Evolutionary conservation across 2,797 vertebrate genomes (phyloP), one percentile per base, ranked within the genome.

Genomic region (Rhynchotus rufescens): DNA sequence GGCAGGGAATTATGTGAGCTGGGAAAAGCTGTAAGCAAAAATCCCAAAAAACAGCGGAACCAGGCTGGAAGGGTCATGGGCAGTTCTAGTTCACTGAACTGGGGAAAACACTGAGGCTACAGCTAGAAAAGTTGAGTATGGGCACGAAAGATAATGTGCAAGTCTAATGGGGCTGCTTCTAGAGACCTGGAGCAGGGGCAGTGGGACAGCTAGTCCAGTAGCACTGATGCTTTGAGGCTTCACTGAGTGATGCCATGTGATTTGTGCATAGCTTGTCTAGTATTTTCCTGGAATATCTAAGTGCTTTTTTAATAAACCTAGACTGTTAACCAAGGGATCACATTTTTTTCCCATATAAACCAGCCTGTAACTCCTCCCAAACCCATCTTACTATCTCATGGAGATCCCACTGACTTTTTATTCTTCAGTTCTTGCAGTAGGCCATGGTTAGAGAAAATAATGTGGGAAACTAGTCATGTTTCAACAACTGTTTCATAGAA

Each of bases 361-460:
- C 69, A 80, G 61, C 12, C 69, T 83, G 84, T 83, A 96, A 86
- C 90, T 95, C 84, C 66, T 90, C 80, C 79, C 87, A 94, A 94
- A 91, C 75, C 69, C 80, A 64, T 87, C 77, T 89, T 2, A 0
- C 79, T 90, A 45, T 71, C 76, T 91, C 13, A 0, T 71, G 82
- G 81, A 90, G 62, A 92, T 76, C 88, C 60, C 79, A 93, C 72
- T 92, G 93, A 90, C 84, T 92, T 95, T 83, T 77, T 86, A 71
- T 85, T 89, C 86, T 86, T 89, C 66, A 51, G 30, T 93, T 86
- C 40, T 88, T 62, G 84, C 82, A 81, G 88, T 79, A 95, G 89
- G 57, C 64, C 30, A 51, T 12, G 57, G 83, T 82, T 74, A 86
- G 85, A 80, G 79, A 80, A 93, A 95, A 80, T 77, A 78, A 81